phyloP scores from a whole-genome alignment of 2,113 vertebrate genomes.

The Trogon melanurus region DNA sequence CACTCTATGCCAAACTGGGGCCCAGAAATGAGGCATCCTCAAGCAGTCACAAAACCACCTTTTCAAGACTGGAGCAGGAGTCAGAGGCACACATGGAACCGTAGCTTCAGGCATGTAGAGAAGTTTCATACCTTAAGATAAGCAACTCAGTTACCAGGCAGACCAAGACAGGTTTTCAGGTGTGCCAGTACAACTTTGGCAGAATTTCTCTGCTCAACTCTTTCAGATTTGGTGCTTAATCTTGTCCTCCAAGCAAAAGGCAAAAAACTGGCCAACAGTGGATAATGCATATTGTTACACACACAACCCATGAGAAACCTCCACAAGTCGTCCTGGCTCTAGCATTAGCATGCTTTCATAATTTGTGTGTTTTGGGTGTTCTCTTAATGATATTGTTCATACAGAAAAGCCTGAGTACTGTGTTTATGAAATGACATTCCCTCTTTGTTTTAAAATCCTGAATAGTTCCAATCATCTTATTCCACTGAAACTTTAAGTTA shows the following conservation, averaged over 20 bases:
- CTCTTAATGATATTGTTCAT: neutral
- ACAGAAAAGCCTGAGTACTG: neutral
- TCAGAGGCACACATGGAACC: neutral
- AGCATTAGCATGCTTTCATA: neutral
- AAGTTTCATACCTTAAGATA: neutral
- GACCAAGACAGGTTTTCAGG: neutral
- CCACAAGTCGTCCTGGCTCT: neutral
- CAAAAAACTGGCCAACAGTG: neutral
- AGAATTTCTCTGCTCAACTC: neutral
- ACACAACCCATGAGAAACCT: neutral
- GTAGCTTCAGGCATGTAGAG: neutral
- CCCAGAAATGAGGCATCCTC: neutral
- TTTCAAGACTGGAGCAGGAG: neutral
- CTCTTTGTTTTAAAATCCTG: neutral
- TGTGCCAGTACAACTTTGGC: rapidly evolving
- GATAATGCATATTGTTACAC: neutral
- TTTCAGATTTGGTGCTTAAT: neutral
- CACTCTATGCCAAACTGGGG: rapidly evolving
- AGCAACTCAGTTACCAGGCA: neutral
- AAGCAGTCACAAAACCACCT: neutral
- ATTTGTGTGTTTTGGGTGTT: neutral
- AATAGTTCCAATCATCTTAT: neutral
- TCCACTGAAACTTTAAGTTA: neutral
- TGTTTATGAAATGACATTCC: neutral
- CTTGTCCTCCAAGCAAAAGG: neutral